Evolutionary conservation across 2,797 vertebrate genomes (phyloP).

Genomic region (Coendou prehensilis): DNA sequence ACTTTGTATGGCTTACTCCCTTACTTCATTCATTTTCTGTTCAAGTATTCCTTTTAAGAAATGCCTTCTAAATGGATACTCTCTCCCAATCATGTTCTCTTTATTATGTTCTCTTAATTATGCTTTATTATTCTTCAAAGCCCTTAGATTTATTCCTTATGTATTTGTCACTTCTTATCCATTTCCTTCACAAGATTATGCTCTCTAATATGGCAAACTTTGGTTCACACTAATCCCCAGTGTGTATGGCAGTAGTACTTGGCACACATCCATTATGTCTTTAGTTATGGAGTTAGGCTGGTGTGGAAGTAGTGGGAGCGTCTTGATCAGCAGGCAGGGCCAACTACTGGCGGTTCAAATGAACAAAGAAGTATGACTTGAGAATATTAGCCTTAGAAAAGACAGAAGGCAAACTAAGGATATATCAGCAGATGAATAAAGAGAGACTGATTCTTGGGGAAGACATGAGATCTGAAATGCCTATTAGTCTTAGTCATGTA

Average conservation of each 20-base stretch:
- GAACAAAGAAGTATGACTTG: background rate
- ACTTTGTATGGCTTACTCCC: background rate
- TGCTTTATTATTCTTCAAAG: constrained; percentile 48
- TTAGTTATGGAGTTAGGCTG: background rate
- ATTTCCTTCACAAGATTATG: background rate
- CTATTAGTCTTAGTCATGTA: background rate
- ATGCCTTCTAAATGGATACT: background rate
- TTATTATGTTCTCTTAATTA: background rate
- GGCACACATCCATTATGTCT: background rate
- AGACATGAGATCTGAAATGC: constrained; percentile 13
- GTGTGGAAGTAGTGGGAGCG: background rate
- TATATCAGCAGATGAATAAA: background rate
- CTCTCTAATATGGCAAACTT: background rate
- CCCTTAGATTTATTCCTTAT: background rate
- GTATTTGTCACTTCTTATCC: background rate
- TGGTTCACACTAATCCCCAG: background rate
- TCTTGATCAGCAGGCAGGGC: background rate
- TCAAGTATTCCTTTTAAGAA: background rate
- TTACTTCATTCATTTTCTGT: background rate
- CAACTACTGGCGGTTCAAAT: background rate
- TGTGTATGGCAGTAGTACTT: background rate
- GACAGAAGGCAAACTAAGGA: constrained; percentile 7
- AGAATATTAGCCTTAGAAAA: constrained; percentile 7
- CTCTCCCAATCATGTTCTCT: background rate
- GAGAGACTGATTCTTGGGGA: background rate